Conservation (phyloP, 2,113 vertebrate species). For the Phaetusa simplex region DNA sequence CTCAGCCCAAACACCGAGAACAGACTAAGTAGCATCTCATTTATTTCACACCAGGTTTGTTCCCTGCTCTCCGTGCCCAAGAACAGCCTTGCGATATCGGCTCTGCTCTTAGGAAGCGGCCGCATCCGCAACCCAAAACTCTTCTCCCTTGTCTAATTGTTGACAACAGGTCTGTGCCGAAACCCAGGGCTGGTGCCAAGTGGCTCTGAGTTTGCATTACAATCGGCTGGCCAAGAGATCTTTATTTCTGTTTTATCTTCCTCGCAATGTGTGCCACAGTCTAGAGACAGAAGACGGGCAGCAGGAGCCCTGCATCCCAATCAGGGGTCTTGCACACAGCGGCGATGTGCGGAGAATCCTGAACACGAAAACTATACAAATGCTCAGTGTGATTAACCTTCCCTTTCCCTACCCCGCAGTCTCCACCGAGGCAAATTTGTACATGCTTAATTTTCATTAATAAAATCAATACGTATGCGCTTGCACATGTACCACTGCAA, state of each 20-base stretch:
- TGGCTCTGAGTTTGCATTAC: not conserved
- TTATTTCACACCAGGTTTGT: not conserved
- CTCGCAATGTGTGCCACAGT: not conserved
- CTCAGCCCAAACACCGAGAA: not conserved
- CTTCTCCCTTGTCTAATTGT: not conserved
- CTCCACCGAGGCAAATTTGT: not conserved
- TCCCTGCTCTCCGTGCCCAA: not conserved
- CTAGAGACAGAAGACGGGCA: not conserved
- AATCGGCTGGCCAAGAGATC: not conserved
- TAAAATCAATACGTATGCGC: not conserved
- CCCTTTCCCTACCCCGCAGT: not conserved
- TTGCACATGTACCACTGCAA: not conserved
- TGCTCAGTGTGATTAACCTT: not conserved
- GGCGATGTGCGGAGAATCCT: not conserved
- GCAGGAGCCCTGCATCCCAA: not conserved
- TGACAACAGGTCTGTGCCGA: not conserved
- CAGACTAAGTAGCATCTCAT: not conserved
- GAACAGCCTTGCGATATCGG: fast-evolving
- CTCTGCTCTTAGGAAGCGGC: not conserved
- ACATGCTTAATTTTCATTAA: conserved; percentile 40
- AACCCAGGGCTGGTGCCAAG: not conserved
- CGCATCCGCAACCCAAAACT: not conserved
- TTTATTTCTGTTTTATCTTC: conserved; percentile 28
- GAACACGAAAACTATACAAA: not conserved
- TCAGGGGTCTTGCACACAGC: not conserved